phyloP scores from a whole-genome alignment of 2,113 vertebrate species.

The Pollachius pollachius region DNA sequence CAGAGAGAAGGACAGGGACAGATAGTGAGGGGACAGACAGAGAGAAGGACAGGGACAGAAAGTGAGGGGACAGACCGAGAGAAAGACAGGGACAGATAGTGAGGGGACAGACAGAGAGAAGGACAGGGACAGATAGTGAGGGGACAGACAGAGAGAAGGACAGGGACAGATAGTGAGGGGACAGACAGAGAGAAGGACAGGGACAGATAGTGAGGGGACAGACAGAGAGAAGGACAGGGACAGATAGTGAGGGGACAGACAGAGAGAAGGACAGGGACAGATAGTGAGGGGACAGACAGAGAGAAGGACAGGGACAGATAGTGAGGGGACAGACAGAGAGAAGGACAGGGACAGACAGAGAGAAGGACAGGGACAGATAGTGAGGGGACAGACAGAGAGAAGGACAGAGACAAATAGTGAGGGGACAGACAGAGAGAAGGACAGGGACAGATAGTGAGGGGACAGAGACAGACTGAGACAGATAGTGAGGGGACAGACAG shows the following conservation, averaged over 20 bases:
- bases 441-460: not conserved
- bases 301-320: not conserved
- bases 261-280: not conserved
- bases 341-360: not conserved
- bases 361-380: not conserved
- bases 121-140: no score
- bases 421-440: not conserved
- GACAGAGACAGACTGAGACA: no score
- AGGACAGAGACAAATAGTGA: not conserved
- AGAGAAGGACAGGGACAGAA: not conserved
- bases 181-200: no score
- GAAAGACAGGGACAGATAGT: not conserved
- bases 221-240: not conserved
- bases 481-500: no score
- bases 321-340: not conserved
- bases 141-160: no score
- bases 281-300: no score
- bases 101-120: not conserved
- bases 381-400: not conserved
- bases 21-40: not conserved
- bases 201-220: not conserved
- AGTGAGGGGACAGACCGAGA: no score
- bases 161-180: not conserved
- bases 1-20: not conserved
- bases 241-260: not conserved